phyloP scores from a whole-genome alignment of 2,888 invertebrate genomes.

The Podabrus alpinus region DNA sequence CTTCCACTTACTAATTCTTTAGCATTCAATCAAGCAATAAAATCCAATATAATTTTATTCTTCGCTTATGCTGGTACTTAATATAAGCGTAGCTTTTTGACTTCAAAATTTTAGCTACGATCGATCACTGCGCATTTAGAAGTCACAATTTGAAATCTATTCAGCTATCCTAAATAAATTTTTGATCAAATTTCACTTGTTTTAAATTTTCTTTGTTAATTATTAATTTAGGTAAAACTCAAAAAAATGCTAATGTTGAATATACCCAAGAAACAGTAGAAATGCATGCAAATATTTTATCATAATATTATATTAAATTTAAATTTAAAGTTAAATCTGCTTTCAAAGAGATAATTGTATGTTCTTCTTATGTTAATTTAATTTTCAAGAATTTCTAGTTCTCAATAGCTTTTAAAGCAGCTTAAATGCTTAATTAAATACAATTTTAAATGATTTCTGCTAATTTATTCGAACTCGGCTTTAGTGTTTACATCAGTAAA shows the following conservation, averaged over 20 bases:
- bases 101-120: not conserved
- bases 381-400: not conserved
- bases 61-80: not conserved
- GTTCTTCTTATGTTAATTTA: not conserved
- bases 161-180: not conserved
- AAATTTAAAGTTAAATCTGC: not conserved
- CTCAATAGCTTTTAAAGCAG: not conserved
- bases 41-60: not conserved
- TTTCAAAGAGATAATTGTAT: not conserved
- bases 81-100: not conserved
- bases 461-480: not conserved
- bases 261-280: too few relatives aligned
- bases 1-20: conserved; percentile 20
- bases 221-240: not conserved
- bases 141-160: not conserved
- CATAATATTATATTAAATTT: too few relatives aligned
- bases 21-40: conserved; percentile 8
- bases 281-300: too few relatives aligned
- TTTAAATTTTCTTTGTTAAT: not conserved
- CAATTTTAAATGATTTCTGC: not conserved
- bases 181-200: not conserved
- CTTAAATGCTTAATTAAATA: not conserved
- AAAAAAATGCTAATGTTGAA: too few relatives aligned
- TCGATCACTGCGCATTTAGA: not conserved
- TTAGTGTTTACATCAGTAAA: not conserved